Evolutionary conservation across 2,797 vertebrate species (phyloP).

Genomic region (Xenentodon cancila): DNA sequence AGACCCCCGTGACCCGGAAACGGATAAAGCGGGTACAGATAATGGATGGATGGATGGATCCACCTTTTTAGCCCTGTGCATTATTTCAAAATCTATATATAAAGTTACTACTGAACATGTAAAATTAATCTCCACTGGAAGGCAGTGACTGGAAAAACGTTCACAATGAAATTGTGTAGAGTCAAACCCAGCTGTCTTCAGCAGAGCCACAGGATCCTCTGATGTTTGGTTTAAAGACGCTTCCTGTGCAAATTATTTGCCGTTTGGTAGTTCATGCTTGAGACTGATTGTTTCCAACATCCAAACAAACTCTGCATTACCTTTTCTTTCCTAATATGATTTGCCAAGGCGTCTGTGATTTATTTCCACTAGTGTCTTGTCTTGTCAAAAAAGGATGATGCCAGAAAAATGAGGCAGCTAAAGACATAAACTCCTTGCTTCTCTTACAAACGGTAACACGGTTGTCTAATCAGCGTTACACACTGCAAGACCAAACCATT

Average conservation of each 20-base stretch:
- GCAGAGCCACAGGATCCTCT: neutral
- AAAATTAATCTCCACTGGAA: neutral
- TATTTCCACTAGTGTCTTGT: neutral
- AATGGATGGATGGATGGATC: no score
- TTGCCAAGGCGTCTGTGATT: neutral
- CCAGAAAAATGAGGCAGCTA: neutral
- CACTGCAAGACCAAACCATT: slow-evolving; percentile 3
- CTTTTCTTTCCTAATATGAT: neutral
- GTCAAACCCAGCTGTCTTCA: neutral
- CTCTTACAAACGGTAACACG: neutral
- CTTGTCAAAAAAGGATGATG: neutral
- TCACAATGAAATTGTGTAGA: neutral
- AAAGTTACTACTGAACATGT: no score
- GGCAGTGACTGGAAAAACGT: neutral
- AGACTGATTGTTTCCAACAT: neutral
- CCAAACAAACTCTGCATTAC: slow-evolving; percentile 1
- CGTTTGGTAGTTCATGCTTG: slow-evolving; percentile 1
- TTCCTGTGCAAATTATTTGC: neutral
- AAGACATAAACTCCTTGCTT: neutral
- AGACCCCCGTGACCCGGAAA: no score
- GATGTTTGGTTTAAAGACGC: slow-evolving; percentile 1
- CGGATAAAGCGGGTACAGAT: no score
- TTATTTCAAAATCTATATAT: no score
- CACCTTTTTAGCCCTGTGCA: no score
- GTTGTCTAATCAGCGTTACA: neutral